These are phyloP conservation scores for Scomber colias DNA, from an alignment of 2,113 vertebrate genomes.

Conservation along the genomic window DNA sequence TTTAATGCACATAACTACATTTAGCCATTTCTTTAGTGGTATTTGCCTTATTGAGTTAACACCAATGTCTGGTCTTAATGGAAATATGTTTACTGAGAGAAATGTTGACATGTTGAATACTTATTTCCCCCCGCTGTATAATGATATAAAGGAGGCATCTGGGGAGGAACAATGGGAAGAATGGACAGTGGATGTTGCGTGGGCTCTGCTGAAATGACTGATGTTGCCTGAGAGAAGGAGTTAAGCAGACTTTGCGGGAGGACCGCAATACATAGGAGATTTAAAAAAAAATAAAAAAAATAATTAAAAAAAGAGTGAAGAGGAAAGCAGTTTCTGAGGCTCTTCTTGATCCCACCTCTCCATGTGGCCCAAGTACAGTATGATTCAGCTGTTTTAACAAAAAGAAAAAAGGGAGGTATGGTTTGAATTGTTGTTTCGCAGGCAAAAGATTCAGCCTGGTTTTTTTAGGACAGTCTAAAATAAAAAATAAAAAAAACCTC, in stretches of 20 bases:
- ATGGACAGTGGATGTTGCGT: conserved; percentile 56
- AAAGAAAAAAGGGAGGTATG: conserved; percentile 6
- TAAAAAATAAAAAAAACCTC: background rate
- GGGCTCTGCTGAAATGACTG: conserved; percentile 57
- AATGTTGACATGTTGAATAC: too few relatives aligned
- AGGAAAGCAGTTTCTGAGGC: conserved; percentile 29
- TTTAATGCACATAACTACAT: too few relatives aligned
- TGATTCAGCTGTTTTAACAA: conserved; percentile 36
- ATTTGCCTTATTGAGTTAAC: too few relatives aligned
- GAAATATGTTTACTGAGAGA: too few relatives aligned
- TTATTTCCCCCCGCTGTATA: conserved; percentile 5
- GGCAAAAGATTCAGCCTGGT: background rate
- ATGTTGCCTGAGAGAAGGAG: conserved; percentile 49
- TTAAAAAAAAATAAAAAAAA: background rate
- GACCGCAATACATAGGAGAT: conserved; percentile 27
- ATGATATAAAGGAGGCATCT: conserved; percentile 47
- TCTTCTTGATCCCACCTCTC: conserved; percentile 55
- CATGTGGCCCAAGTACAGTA: conserved; percentile 21
- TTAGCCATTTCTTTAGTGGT: too few relatives aligned
- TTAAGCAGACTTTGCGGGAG: conserved; percentile 15
- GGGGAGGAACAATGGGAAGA: conserved; percentile 42
- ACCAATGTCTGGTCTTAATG: too few relatives aligned
- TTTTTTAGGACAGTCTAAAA: background rate
- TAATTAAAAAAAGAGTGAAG: background rate
- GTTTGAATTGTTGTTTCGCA: conserved; percentile 28